Evolutionary conservation across 1,140 invertebrate genomes (phyloP).

Genomic region (Psix sp.): DNA sequence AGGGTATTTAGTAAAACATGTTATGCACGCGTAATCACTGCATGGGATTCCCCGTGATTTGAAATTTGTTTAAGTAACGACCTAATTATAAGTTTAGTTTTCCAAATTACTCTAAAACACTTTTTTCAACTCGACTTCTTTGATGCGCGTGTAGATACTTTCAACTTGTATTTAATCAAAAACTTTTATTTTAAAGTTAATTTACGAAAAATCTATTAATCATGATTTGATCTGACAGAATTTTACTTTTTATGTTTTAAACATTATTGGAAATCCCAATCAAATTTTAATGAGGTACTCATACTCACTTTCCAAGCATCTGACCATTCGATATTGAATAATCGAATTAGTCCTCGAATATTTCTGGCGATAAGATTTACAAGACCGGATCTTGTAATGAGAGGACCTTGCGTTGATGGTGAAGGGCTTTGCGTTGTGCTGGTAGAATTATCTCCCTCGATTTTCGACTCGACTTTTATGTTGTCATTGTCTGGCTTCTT

Average conservation of each 20-base stretch:
- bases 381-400: slow-evolving; percentile 67
- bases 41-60: slow-evolving; percentile 40
- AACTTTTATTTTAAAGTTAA: no score
- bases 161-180: no score
- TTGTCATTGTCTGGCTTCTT: slow-evolving; percentile 19
- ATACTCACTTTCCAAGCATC: slow-evolving; percentile 75
- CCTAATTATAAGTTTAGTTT: not conserved
- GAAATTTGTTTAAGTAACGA: not conserved
- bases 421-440: slow-evolving; percentile 20
- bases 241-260: not conserved
- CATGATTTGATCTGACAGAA: not conserved
- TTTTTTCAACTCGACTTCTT: no score
- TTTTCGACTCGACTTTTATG: slow-evolving; percentile 32
- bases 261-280: not conserved
- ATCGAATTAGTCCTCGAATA: slow-evolving; percentile 71
- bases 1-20: slow-evolving; percentile 27
- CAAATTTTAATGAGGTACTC: no score
- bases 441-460: slow-evolving; percentile 3
- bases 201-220: no score
- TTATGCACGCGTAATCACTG: slow-evolving; percentile 16
- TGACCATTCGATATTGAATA: slow-evolving; percentile 77
- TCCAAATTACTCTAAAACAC: not conserved
- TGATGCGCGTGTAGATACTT: no score
- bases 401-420: slow-evolving; percentile 65
- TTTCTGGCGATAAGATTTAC: slow-evolving; percentile 73